Base-by-base conservation (phyloP, 2,113 vertebrate genomes). In the Siphamia tubifer region DNA sequence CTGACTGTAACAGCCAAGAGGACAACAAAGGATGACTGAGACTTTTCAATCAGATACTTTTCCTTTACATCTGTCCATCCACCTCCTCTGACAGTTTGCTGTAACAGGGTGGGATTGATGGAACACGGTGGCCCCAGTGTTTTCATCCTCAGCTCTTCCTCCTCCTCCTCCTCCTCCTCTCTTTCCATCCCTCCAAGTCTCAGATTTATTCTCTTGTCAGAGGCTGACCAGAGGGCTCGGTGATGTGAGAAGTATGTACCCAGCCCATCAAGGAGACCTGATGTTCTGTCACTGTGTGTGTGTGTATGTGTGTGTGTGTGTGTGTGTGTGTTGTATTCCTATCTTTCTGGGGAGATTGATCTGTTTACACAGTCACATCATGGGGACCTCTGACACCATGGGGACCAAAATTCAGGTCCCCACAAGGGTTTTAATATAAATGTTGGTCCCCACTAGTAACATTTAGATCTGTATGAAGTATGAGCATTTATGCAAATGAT, bases 171-270 rank as follows among this genome's bases (percentile, higher is more conserved):
- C 42, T 30, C n/a, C 23, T 20, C 27, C n/a, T 15, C 21, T 34
- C 32, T 15, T 27, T 58, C 42, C 25, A 38, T 40, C 38, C 0
- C 11, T n/a, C n/a, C n/a, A n/a, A 62, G 31, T 61, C 39, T 67
- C 23, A 85, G 71, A 90, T 92, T 87, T 90, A 87, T 87, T 79
- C 62, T 74, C 78, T 72, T 87, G 90, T 90, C 87, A 87, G 61
- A 56, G 25, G 48, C 77, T 67, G 85, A 88, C 83, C 76, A 57
- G 47, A 83, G 69, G 44, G 56, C 57, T 85, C 49, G n/a, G 52
- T 70, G 76, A 79, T 61, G 55, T 48, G 27, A 60, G 61, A 60
- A 82, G 69, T 82, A 70, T 79, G 66, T 51, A 60, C 48, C 43
- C 53, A 54, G 77, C 75, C 78, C 73, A 72, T 69, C 76, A 68